A percentile compares a stretch with the other conserved stretches of the same genome.
phyloP scores from a whole-genome alignment of 2,113 vertebrate species.

The Lagopus muta region DNA sequence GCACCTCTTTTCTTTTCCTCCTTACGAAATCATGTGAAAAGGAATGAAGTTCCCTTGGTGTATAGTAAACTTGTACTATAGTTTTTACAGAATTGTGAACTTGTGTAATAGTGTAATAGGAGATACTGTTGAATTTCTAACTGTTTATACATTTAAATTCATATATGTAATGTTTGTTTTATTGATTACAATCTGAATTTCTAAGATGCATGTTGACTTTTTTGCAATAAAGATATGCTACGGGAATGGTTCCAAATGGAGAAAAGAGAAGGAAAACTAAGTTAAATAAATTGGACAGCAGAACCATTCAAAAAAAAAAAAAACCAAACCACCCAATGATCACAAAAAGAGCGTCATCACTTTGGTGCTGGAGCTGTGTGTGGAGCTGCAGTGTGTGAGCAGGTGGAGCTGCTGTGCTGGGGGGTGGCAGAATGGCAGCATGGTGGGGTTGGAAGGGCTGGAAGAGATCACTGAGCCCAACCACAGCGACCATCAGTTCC shows the following conservation, averaged over 20 bases:
- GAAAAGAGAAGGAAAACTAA: slow-evolving; percentile 69
- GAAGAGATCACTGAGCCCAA: too few species aligned
- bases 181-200: slow-evolving; percentile 96
- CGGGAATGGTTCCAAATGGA: slow-evolving; percentile 88
- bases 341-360: slow-evolving; percentile 82
- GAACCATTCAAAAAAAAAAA: slow-evolving; percentile 86
- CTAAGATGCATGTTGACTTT: slow-evolving; percentile 98
- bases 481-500: too few species aligned
- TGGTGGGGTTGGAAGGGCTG: too few species aligned
- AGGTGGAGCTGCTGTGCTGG: too few species aligned
- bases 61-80: slow-evolving; percentile 90
- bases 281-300: slow-evolving; percentile 78
- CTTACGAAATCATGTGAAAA: slow-evolving; percentile 82
- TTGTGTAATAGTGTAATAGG: slow-evolving; percentile 90
- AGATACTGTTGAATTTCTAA: slow-evolving; percentile 98
- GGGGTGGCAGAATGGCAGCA: too few species aligned
- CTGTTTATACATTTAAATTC: slow-evolving; percentile 99
- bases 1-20: not conserved
- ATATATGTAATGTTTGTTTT: slow-evolving; percentile 99
- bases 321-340: slow-evolving; percentile 69
- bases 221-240: slow-evolving; percentile 95
- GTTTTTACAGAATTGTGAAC: slow-evolving; percentile 90
- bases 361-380: not conserved
- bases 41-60: slow-evolving; percentile 78
- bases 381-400: too few species aligned